Percentiles rank a stretch among this genome's conserved stretches.
These are phyloP conservation scores for Ypsolopha sequella DNA, from an alignment of 2,888 invertebrate genomes.

Conservation along the genomic window DNA sequence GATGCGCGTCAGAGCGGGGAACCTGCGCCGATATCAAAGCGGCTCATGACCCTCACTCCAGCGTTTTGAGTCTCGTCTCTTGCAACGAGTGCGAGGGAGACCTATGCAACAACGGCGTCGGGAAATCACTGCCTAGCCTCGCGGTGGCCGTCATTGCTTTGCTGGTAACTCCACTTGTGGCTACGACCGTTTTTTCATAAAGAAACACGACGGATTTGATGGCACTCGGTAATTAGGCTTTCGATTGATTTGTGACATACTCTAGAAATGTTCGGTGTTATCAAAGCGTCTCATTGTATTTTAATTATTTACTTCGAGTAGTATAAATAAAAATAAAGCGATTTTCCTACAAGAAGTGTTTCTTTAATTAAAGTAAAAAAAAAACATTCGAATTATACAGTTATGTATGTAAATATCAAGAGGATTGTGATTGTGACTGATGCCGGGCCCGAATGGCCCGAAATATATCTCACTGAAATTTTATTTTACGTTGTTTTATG, in stretches of 20 bases:
- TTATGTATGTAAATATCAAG: no score
- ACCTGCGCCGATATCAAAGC: slow-evolving; percentile 36
- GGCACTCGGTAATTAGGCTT: no score
- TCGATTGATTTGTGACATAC: no score
- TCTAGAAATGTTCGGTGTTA: no score
- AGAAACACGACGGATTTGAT: no score
- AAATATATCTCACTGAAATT: no score
- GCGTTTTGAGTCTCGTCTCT: slow-evolving; percentile 24
- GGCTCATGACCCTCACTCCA: slow-evolving; percentile 20
- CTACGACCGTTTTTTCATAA: slow-evolving; percentile 30
- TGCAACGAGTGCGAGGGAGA: slow-evolving; percentile 46
- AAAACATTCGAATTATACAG: no score
- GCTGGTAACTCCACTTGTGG: slow-evolving; percentile 32
- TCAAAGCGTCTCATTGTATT: no score
- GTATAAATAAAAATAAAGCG: not conserved
- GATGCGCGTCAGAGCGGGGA: slow-evolving; percentile 44
- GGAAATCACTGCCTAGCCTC: slow-evolving; percentile 23
- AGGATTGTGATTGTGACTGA: no score
- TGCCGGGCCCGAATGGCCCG: no score
- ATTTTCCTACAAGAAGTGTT: not conserved
- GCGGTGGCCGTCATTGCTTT: slow-evolving; percentile 29
- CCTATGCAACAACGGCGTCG: slow-evolving; percentile 32
- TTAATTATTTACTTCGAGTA: not conserved
- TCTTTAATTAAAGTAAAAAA: not conserved
- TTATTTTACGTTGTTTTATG: no score